Evolutionary conservation across 2,113 vertebrate genomes (phyloP).

Genomic region (Cyanoramphus novaezelandiae): DNA sequence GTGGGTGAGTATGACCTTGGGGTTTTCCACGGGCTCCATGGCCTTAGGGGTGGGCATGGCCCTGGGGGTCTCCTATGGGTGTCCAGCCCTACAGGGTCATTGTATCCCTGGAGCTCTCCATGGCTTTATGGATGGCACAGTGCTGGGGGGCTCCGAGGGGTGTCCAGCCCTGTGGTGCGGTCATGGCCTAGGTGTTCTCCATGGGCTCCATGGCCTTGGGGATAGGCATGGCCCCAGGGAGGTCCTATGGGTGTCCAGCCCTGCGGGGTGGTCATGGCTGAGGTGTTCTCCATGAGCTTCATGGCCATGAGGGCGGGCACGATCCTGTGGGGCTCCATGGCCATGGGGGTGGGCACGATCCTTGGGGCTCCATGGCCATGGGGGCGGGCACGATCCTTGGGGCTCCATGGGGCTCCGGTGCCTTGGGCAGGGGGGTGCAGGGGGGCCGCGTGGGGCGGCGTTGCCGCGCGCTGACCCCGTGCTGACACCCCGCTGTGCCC

Average conservation of each 20-base stretch:
- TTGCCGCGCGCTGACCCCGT: not conserved
- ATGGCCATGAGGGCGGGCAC: not conserved
- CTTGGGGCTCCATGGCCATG: too few species aligned
- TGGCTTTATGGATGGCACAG: too few species aligned
- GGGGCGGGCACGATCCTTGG: fast-evolving
- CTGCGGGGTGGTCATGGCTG: not conserved
- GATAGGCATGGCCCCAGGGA: not conserved
- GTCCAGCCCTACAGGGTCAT: not conserved
- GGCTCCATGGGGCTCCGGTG: not conserved
- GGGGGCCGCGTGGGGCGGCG: not conserved
- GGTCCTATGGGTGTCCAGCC: not conserved
- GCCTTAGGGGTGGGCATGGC: not conserved
- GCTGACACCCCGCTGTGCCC: conserved; percentile 17
- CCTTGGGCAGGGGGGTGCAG: not conserved
- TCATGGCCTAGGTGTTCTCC: not conserved
- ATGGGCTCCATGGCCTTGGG: not conserved
- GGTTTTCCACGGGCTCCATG: not conserved
- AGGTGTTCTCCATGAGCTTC: too few species aligned
- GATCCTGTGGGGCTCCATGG: too few species aligned
- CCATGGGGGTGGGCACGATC: not conserved
- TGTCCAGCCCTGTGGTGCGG: not conserved
- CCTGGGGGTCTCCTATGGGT: not conserved
- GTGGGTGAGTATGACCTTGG: not conserved
- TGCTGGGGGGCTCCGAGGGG: not conserved
- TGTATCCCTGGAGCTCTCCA: not conserved